Evolutionary conservation across 2,113 vertebrate genomes (phyloP), one percentile per base, ranked within the genome.

Genomic region (Microtus oregoni): DNA sequence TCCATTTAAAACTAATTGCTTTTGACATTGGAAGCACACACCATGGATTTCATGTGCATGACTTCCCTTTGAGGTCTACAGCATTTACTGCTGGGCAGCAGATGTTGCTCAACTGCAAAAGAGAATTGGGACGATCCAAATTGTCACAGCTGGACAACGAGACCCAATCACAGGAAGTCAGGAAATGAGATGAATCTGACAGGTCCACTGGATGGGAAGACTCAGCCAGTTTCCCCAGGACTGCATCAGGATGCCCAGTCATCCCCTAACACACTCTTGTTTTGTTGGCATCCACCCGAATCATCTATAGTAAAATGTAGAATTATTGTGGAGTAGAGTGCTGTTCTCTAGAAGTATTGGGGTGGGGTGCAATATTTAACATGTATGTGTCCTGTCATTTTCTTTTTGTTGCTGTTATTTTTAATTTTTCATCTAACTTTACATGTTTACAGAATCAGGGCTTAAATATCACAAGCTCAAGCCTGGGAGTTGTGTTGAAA

Each of bases 101-200:
- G 96, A 97, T 98, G 97, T 98, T 98, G 96, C 86, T 86, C 61
- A 89, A 26, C 91, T 96, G 38, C 79, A 91, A 65, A 86, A 91
- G 75, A 63, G 85, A 89, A 86, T 68, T 75, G 92, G 52, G 77
- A 86, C 79, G 89, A 78, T 86, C 77, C 72, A 73, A 58, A 47
- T 86, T 67, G 63, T 95, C 75, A 30, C 3, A 82, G 73, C 50
- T 30, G 14, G 77, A 70, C 75, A 79, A 78, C 76, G 94, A 89
- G 88, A 86, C 75, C 89, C 77, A 73, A 95, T 94, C 73, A 50
- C 10, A 22, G 77, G 72, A 55, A 95, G 92, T 95, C 47, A 92
- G 87, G 65, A 89, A 94, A 78, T 7, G 35, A 77, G 47, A 41
- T 90, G 88, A 50, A 78, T 91, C 65, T 63, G 35, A 92, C 52